These are phyloP conservation scores for Sula dactylatra DNA, from an alignment of 2,113 vertebrate species.

Conservation along the genomic window DNA sequence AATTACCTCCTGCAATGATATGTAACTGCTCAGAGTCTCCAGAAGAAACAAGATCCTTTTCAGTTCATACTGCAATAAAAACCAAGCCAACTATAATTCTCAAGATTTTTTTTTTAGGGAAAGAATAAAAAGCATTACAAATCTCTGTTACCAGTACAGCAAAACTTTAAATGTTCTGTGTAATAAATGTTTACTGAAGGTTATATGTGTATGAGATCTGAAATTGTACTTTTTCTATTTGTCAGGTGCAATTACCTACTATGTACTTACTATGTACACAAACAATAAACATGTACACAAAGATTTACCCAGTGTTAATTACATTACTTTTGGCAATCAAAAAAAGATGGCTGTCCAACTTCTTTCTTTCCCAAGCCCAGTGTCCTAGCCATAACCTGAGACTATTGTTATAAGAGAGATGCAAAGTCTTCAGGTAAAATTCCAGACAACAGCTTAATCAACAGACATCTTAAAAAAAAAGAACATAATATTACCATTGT, in stretches of 20 bases:
- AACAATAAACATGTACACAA: neutral
- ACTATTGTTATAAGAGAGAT: neutral
- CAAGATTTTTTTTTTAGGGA: neutral
- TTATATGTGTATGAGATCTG: neutral
- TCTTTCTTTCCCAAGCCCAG: neutral
- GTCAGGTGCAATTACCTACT: neutral
- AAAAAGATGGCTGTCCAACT: neutral
- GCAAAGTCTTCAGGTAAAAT: neutral
- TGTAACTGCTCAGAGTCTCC: neutral
- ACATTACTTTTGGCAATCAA: neutral
- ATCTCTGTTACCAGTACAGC: neutral
- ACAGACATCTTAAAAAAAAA: neutral
- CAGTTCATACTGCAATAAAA: neutral
- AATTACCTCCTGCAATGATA: constrained; percentile 1
- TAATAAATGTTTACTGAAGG: neutral
- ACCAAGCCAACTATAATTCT: neutral
- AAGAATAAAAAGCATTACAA: neutral
- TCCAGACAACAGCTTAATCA: neutral
- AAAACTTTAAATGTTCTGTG: neutral
- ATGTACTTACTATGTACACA: neutral
- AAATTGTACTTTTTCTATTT: neutral
- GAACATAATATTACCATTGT: neutral
- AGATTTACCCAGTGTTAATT: neutral
- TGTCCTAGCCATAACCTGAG: neutral
- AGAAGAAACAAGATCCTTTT: neutral